Evolutionary conservation across 2,113 vertebrate species (phyloP).

Genomic region (Neogale vison): DNA sequence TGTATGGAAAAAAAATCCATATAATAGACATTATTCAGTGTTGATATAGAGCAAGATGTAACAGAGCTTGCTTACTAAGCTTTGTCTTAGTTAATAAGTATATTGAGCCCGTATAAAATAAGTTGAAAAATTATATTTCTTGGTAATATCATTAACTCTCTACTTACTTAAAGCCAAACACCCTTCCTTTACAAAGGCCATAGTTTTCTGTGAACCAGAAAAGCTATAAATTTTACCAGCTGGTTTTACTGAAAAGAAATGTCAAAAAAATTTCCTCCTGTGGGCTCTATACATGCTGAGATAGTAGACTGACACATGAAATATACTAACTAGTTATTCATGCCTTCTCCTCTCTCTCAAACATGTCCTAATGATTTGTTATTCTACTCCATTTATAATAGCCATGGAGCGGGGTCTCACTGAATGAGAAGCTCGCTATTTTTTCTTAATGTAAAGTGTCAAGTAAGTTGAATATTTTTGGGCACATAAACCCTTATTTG

Average conservation of each 20-base stretch:
- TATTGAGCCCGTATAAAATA: neutral
- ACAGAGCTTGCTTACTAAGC: neutral
- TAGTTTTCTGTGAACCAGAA: slow-evolving; percentile 53
- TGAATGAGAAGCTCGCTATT: slow-evolving; percentile 39
- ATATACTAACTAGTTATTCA: slow-evolving; percentile 59
- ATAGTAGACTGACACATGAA: slow-evolving; percentile 68
- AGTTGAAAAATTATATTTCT: slow-evolving; percentile 51
- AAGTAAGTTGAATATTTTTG: slow-evolving; percentile 58
- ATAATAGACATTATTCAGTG: neutral
- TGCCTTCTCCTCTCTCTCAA: neutral
- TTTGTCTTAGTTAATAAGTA: neutral
- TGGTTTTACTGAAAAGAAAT: slow-evolving; percentile 59
- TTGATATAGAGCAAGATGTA: neutral
- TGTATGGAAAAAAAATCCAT: neutral
- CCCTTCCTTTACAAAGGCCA: slow-evolving; percentile 25
- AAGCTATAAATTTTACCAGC: slow-evolving; percentile 63
- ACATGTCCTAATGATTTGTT: slow-evolving; percentile 59
- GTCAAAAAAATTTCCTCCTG: slow-evolving; percentile 50
- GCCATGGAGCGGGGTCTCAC: slow-evolving; percentile 56
- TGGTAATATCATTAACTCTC: neutral
- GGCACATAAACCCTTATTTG: slow-evolving; percentile 59
- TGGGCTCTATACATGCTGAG: slow-evolving; percentile 47
- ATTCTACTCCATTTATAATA: slow-evolving; percentile 58
- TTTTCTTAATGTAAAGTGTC: slow-evolving; percentile 59
- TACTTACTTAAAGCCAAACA: slow-evolving; percentile 22